Base-by-base conservation (phyloP, 92 coral and sea anemone species). In the Umimayanthus chanpuru region DNA sequence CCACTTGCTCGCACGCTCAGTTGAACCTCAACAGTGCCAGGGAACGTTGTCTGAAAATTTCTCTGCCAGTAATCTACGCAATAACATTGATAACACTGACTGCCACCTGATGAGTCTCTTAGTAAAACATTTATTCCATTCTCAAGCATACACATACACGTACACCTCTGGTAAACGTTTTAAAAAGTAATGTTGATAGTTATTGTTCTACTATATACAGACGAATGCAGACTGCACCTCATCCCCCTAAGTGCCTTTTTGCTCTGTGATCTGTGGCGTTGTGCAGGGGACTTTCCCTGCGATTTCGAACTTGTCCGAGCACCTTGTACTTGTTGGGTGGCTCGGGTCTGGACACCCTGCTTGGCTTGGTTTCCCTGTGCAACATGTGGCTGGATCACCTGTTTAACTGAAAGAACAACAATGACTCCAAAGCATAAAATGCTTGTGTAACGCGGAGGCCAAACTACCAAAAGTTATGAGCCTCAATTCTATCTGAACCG, bases 201-300 rank as follows among this genome's bases (percentile, higher is more conserved):
- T 61, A 56, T 2, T 55, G 32, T 1, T 26, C 26, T 80, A 30
- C 47, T 80, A 49, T 56, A 15, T 39, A 4, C 79, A 20, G 64
- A 2, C 64, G 64, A 8, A 79, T 28, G 25, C 16, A 5, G 11
- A 4, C 6, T 49, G 10, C 18, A 2, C 53, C 12, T 18, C 39
- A 41, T 2, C 26, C 41, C 14, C 67, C 64, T 82, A 83, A 28
- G 87, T 83, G 55, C 87, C n/a, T n/a, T 83, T 26, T 83, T 83
- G 77, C 87, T 83, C 36, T 83, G 87, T 49, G 87, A 88, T 55
- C 81, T 75, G 55, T 73, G 91, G 44, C 97, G 89, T 81, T 92
- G 95, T 12, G 95, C 93, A 39, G 94, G 95, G 0, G 92, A 81
- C 70, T 93, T 92, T 55, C 94, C 87, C 70, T 88, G 94, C 47